Evolutionary conservation across 2,797 vertebrate species (phyloP), one percentile per base, ranked within the genome.

Genomic region (Sebastes iracundus): DNA sequence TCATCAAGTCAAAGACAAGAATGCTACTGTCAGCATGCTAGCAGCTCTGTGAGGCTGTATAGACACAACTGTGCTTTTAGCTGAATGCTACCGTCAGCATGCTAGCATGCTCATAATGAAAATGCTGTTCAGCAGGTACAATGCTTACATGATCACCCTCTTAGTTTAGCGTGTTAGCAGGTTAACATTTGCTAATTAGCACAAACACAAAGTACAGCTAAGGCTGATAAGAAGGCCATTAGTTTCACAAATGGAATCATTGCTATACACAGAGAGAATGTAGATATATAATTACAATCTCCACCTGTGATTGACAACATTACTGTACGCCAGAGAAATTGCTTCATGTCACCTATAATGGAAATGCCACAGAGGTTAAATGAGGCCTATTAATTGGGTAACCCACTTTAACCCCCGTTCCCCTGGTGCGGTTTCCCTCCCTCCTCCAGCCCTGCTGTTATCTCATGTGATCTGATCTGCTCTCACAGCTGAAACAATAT

Each of bases 301-400:
- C 27, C 38, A 9, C 32, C 72, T 11, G 23, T 81, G 72, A 82
- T 73, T 82, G 82, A 80, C 73, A 80, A 28, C 53, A 32, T 81
- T n/a, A 76, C 63, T 63, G 73, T 61, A 66, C 55, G 71, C 71
- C 65, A 66, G 52, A 66, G 62, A 69, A 79, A 79, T 56, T 2
- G 65, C 81, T 74, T 56, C 42, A 28, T 75, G 70, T 69, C 84
- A 74, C 38, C 62, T 64, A 11, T 83, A 68, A 85, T 71, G 78
- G 79, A 86, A 80, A 74, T 56, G 68, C 20, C 87, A 76, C 73
- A n/a, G 66, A 87, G 82, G 76, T 78, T 79, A 88, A 89, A 88
- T 81, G 60, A 86, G 77, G 77, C 58, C 76, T 63, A 58, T 73
- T 81, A 82, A 79, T 58, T 63, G 72, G 60, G 69, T 81, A 64